Percentiles rank a stretch among this genome's conserved stretches.
Conservation (phyloP, 2,888 invertebrate species). For the Digitonthophagus gazella region DNA sequence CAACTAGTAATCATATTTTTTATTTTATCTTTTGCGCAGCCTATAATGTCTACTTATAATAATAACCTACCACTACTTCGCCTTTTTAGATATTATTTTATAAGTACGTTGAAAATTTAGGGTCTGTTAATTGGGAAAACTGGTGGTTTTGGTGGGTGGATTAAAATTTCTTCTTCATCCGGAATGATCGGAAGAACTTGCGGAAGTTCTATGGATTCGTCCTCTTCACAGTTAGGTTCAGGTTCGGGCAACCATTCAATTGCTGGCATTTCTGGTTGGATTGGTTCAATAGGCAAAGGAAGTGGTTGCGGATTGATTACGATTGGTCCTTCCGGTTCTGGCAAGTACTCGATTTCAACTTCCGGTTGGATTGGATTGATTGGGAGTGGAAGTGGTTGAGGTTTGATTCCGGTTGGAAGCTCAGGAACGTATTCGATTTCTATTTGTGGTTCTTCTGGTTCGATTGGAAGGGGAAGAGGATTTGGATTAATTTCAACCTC, state of each 20-base stretch:
- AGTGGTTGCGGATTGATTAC: background rate
- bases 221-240: background rate
- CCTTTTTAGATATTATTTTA: too few species aligned
- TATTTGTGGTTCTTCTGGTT: conserved; percentile 3
- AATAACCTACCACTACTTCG: too few species aligned
- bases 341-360: background rate
- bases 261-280: background rate
- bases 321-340: background rate
- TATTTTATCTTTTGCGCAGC: too few species aligned
- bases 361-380: background rate
- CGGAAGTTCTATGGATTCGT: background rate
- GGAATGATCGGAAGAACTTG: background rate
- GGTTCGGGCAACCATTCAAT: background rate
- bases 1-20: too few species aligned
- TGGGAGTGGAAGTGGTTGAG: background rate
- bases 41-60: too few species aligned
- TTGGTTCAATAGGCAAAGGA: background rate
- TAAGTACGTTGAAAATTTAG: background rate
- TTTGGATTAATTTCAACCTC: background rate
- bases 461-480: background rate
- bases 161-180: background rate
- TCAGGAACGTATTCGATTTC: background rate
- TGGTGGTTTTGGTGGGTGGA: background rate
- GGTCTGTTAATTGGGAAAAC: background rate
- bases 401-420: background rate